Percentiles rank a stretch among this genome's conserved stretches.
Evolutionary conservation across 2,888 invertebrate species (phyloP).

Genomic region (Caradrina clavipalpis): DNA sequence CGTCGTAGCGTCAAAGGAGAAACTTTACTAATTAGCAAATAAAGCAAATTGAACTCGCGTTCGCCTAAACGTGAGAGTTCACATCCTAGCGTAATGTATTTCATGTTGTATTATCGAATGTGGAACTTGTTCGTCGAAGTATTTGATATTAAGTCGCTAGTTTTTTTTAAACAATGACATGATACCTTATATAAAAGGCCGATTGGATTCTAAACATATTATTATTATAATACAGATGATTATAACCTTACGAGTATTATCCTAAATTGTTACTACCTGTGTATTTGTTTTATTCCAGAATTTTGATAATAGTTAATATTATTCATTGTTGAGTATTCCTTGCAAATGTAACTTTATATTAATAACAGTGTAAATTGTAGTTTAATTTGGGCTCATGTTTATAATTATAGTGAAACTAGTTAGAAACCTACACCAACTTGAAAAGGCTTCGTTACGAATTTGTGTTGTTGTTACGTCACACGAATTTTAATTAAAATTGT

Average conservation of each 20-base stretch:
- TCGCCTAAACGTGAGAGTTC: slow-evolving; percentile 76
- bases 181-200: not conserved
- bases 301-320: slow-evolving; percentile 1
- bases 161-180: slow-evolving; percentile 1
- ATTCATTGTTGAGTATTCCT: not conserved
- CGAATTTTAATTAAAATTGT: slow-evolving; percentile 33
- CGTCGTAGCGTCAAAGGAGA: slow-evolving; percentile 76
- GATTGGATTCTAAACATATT: not conserved
- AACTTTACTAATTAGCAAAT: slow-evolving; percentile 88
- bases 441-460: slow-evolving; percentile 30
- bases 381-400: slow-evolving; percentile 41
- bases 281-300: slow-evolving; percentile 1
- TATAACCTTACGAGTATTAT: not conserved
- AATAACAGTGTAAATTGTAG: slow-evolving; percentile 25
- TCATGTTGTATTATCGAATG: slow-evolving; percentile 70
- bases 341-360: slow-evolving; percentile 24
- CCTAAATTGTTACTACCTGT: not conserved
- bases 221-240: not conserved
- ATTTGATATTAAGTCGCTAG: slow-evolving; percentile 29
- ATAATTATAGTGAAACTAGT: slow-evolving; percentile 32
- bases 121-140: slow-evolving; percentile 48
- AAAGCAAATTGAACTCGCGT: slow-evolving; percentile 82
- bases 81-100: slow-evolving; percentile 70
- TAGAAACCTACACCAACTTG: slow-evolving; percentile 33
- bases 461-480: slow-evolving; percentile 15